Conservation (phyloP, 2,797 vertebrate genomes). For the Astyanax mexicanus region DNA sequence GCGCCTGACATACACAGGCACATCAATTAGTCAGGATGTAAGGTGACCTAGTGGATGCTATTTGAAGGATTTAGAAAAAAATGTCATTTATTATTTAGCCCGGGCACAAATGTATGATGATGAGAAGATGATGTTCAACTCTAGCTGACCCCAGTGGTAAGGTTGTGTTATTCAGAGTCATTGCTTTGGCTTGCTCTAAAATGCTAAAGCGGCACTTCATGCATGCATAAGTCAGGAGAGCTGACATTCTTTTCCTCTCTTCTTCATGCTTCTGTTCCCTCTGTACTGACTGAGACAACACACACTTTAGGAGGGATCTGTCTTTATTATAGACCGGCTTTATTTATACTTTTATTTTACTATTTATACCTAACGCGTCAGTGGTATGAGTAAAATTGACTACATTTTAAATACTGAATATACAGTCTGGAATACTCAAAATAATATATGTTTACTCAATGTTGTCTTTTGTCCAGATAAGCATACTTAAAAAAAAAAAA, state of each 20-base stretch:
- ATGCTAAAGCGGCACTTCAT: conserved; percentile 79
- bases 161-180: conserved; percentile 79
- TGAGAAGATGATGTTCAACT: conserved; percentile 89
- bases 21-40: conserved; percentile 71
- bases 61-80: conserved; percentile 66
- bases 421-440: conserved; percentile 62
- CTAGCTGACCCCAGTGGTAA: conserved; percentile 83
- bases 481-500: background rate
- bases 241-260: conserved; percentile 53
- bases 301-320: conserved; percentile 18
- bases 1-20: conserved; percentile 67
- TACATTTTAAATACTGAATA: background rate
- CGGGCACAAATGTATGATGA: conserved; percentile 86
- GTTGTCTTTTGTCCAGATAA: conserved; percentile 20
- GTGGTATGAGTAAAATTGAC: conserved; percentile 14
- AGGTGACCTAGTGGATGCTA: conserved; percentile 73
- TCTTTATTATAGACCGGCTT: background rate
- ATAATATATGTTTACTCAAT: conserved; percentile 69
- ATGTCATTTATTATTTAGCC: conserved; percentile 85
- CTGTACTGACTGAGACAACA: conserved; percentile 49
- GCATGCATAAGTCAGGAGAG: conserved; percentile 61
- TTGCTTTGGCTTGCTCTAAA: conserved; percentile 76
- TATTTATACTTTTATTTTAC: conserved; percentile 10
- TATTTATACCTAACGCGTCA: conserved; percentile 3
- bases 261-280: conserved; percentile 57